phyloP scores from a whole-genome alignment of 1,140 invertebrate genomes.

The Anagrus nilaparvatae region DNA sequence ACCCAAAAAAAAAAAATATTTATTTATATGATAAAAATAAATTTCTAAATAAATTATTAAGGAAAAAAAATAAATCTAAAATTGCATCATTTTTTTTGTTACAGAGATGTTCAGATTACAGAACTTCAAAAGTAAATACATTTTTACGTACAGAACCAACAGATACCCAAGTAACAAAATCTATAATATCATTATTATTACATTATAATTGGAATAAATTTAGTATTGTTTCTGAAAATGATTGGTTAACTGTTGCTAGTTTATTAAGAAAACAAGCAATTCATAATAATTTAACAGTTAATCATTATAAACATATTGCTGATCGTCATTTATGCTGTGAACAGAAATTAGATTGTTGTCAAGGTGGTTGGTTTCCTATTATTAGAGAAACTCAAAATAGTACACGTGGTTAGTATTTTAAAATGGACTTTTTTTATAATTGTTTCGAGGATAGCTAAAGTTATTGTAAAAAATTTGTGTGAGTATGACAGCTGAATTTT shows the following conservation, averaged over 20 bases:
- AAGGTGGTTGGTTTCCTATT: slow-evolving; percentile 71
- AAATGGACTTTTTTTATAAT: too few relatives aligned
- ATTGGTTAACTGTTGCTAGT: slow-evolving; percentile 66
- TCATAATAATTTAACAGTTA: slow-evolving; percentile 69
- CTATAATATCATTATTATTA: slow-evolving; percentile 75
- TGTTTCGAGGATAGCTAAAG: too few relatives aligned
- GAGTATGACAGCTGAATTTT: too few relatives aligned
- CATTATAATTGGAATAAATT: slow-evolving; percentile 93
- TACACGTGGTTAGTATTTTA: slow-evolving; percentile 70
- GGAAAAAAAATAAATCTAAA: background rate
- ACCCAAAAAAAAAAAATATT: too few relatives aligned
- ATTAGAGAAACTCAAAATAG: slow-evolving; percentile 81
- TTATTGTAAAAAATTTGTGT: too few relatives aligned
- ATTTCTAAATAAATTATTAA: background rate
- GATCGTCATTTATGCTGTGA: slow-evolving; percentile 67
- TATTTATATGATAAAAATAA: too few relatives aligned
- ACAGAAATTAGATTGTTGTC: slow-evolving; percentile 59
- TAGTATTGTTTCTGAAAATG: slow-evolving; percentile 78
- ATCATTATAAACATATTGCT: slow-evolving; percentile 56
- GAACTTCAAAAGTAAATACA: slow-evolving; percentile 76
- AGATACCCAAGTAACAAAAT: slow-evolving; percentile 88
- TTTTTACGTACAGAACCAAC: slow-evolving; percentile 92
- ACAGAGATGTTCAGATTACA: slow-evolving; percentile 89
- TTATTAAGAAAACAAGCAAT: slow-evolving; percentile 62
- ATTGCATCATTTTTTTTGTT: slow-evolving; percentile 13